Base-by-base conservation (phyloP, 2,113 vertebrate species). In the Podocnemis expansa region DNA sequence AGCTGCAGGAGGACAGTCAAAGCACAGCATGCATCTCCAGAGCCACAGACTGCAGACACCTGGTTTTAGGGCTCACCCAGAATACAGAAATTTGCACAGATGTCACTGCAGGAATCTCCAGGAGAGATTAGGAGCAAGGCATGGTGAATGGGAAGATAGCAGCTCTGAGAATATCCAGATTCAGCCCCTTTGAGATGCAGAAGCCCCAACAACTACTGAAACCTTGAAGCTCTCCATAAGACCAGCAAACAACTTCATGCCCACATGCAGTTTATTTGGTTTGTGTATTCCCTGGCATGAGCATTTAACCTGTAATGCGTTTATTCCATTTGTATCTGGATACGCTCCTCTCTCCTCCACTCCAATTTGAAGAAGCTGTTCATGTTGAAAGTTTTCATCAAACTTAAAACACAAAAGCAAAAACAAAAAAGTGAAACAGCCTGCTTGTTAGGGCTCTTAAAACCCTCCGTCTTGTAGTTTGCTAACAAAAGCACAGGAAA, bases 401-500 rank as follows among this genome's bases (percentile, higher is more conserved):
- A 38, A 45, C 56, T 70, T 55, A 43, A 27, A 75, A 75, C n/a
- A n/a, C n/a, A n/a, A n/a, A n/a, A n/a, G n/a, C 38, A 27, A 78
- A 90, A 95, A 91, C 16, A 47, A 1, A 17, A 67, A 43, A 25
- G 31, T 84, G 55, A 79, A 85, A 25, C 43, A 92, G 78, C 83
- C 55, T 81, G 80, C 38, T 5, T 45, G 55, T 85, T 13, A 63
- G 58, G 87, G 56, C 84, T 41, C 45, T 80, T 21, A 12, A 16
- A 43, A 47, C n/a, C 14, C 52, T 29, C 85, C 84, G 54, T 82
- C 63, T 24, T 75, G 56, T 3, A 82, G 86, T 41, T 78, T 85
- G 86, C 87, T 89, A 84, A 43, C 80, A 88, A 70, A 70, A 70
- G 27, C 2, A 52, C 89, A 93, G 81, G 85, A n/a, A 89, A 94